phyloP scores from a whole-genome alignment of 2,113 vertebrate genomes.

The Aegypius monachus region DNA sequence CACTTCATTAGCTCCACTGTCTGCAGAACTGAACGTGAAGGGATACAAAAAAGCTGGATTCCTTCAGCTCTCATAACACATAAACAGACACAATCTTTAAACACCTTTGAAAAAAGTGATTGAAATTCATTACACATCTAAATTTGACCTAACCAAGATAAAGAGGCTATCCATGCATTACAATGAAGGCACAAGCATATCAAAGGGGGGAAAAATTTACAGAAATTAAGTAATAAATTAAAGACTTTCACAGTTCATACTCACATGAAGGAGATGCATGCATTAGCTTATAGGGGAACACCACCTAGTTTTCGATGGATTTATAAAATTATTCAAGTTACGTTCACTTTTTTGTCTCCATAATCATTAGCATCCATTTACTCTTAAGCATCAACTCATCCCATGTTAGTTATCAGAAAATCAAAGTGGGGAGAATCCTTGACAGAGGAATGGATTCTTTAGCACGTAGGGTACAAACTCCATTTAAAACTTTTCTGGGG shows the following conservation, averaged over 20 bases:
- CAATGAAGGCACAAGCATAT: background rate
- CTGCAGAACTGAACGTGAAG: background rate
- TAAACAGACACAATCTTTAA: background rate
- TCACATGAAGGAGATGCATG: background rate
- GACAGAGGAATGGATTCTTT: background rate
- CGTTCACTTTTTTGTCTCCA: background rate
- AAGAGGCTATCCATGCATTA: background rate
- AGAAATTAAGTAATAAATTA: background rate
- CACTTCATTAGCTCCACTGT: background rate
- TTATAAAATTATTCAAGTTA: background rate
- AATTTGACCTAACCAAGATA: background rate
- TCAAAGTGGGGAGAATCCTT: background rate
- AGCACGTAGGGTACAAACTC: fast-evolving
- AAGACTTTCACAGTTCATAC: background rate
- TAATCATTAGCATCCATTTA: background rate
- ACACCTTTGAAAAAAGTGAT: background rate
- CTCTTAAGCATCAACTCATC: background rate
- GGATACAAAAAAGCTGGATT: background rate
- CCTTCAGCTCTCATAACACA: background rate
- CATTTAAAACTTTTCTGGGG: background rate
- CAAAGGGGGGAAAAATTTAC: fast-evolving
- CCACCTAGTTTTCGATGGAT: background rate
- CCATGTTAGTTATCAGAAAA: background rate
- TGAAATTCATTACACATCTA: background rate
- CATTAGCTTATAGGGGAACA: background rate